Conservation (phyloP, 2,797 vertebrate species). For the Lepidocolaptes lacrymiger region DNA sequence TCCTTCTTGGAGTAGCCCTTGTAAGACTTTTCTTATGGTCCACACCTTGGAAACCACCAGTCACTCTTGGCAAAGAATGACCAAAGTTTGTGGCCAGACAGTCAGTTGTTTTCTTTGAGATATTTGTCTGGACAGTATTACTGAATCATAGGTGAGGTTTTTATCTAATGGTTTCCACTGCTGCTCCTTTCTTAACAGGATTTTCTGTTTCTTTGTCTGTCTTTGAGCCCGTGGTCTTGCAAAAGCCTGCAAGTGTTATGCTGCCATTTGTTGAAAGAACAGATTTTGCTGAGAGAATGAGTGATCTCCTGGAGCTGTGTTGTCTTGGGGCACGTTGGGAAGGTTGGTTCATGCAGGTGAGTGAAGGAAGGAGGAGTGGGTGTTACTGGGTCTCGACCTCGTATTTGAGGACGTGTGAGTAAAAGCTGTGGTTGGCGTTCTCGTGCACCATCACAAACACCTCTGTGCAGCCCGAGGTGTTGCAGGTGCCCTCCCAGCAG, state of each 20-base stretch:
- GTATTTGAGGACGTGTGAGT: conserved; percentile 77
- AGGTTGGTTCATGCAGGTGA: background rate
- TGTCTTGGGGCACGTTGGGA: background rate
- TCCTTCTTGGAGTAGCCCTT: background rate
- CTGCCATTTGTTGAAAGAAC: background rate
- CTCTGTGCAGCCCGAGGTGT: conserved; percentile 76
- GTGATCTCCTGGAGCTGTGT: background rate
- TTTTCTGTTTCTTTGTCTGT: conserved; percentile 12
- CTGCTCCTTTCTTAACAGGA: background rate
- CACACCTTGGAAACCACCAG: background rate
- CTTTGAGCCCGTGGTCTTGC: background rate
- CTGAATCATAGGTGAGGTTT: background rate
- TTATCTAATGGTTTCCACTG: background rate
- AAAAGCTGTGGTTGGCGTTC: conserved; percentile 77
- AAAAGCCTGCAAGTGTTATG: background rate
- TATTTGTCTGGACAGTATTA: background rate
- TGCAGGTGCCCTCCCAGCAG: conserved; percentile 83
- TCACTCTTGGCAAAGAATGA: background rate
- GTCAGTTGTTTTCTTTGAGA: background rate
- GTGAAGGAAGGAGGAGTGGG: background rate
- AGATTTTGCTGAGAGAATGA: background rate
- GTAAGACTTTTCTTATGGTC: conserved; percentile 45
- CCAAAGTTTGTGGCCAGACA: background rate
- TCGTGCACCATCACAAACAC: conserved; percentile 78
- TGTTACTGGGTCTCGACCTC: conserved; percentile 73